These are phyloP conservation scores for Pachliopta kotzebuea DNA, from an alignment of 2,888 invertebrate species.

Conservation along the genomic window DNA sequence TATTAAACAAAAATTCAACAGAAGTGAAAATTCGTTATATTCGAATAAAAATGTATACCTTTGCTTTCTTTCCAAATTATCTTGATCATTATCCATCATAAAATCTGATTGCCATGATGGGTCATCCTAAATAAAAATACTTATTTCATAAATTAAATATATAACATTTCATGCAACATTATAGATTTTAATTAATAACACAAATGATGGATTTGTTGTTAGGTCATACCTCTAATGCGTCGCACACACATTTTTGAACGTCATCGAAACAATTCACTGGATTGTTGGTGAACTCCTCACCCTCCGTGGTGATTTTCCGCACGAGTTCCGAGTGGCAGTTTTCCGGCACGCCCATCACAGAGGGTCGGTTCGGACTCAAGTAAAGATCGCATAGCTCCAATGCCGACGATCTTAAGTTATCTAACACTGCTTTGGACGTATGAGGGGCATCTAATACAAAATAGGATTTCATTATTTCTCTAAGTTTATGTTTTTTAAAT, in stretches of 20 bases:
- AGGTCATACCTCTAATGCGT: conserved; percentile 73
- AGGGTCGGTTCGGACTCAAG: conserved; percentile 55
- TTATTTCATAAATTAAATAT: not conserved
- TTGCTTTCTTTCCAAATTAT: conserved; percentile 45
- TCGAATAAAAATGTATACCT: conserved; percentile 2
- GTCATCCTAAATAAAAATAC: conserved; percentile 49
- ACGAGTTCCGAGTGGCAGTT: conserved; percentile 65
- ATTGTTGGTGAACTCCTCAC: conserved; percentile 65
- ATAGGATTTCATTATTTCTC: not conserved
- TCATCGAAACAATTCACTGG: conserved; percentile 91
- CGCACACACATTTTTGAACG: conserved; percentile 85
- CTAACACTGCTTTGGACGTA: conserved; percentile 65
- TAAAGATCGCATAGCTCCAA: conserved; percentile 67
- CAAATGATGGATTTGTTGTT: not conserved
- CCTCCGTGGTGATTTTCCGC: conserved; percentile 68
- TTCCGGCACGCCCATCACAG: conserved; percentile 60
- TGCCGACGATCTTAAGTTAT: conserved; percentile 67
- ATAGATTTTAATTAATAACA: not conserved
- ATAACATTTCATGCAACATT: not conserved
- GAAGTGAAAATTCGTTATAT: not conserved
- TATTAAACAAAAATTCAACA: conserved; percentile 7
- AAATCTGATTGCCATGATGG: conserved; percentile 71
- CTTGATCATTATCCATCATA: conserved; percentile 65
- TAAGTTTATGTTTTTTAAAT: not conserved
- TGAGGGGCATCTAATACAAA: conserved; percentile 42